Conservation (phyloP, 2,888 invertebrate species). For the Nysson spinosus region DNA sequence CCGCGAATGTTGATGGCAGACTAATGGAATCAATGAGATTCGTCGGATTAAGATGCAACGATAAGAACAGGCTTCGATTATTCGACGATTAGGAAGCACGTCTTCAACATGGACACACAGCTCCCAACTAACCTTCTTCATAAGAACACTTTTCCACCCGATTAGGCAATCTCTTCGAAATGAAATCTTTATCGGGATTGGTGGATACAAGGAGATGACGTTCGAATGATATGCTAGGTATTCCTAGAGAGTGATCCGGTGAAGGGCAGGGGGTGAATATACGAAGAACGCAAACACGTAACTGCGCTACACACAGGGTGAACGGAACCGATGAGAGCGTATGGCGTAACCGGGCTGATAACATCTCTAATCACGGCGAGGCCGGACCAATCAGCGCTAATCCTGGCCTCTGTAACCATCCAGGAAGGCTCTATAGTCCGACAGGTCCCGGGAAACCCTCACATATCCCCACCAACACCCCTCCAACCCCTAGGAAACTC, state of each 20-base stretch:
- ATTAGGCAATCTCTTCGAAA: too few relatives aligned
- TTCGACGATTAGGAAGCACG: too few relatives aligned
- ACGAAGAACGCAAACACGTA: slow-evolving; percentile 63
- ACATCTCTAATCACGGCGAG: slow-evolving; percentile 77
- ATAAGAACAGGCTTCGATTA: too few relatives aligned
- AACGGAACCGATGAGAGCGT: slow-evolving; percentile 53
- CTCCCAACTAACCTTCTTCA: too few relatives aligned
- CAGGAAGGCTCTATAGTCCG: slow-evolving; percentile 62
- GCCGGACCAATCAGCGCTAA: slow-evolving; percentile 77
- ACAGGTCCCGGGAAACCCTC: slow-evolving; percentile 68
- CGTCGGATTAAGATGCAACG: too few relatives aligned
- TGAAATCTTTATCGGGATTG: too few relatives aligned
- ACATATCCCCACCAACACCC: slow-evolving; percentile 48
- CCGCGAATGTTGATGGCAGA: too few relatives aligned
- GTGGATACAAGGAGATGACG: too few relatives aligned
- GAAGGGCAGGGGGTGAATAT: slow-evolving; percentile 15
- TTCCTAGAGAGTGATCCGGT: background rate
- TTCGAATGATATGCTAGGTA: too few relatives aligned
- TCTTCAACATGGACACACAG: too few relatives aligned
- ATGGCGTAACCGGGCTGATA: slow-evolving; percentile 70
- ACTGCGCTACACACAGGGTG: slow-evolving; percentile 54
- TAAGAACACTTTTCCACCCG: too few relatives aligned
- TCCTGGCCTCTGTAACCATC: slow-evolving; percentile 70
- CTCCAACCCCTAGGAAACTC: slow-evolving; percentile 51
- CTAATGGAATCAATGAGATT: too few relatives aligned